Evolutionary conservation across 2,113 vertebrate species (phyloP).

Genomic region (Oxygymnocypris stewartii): DNA sequence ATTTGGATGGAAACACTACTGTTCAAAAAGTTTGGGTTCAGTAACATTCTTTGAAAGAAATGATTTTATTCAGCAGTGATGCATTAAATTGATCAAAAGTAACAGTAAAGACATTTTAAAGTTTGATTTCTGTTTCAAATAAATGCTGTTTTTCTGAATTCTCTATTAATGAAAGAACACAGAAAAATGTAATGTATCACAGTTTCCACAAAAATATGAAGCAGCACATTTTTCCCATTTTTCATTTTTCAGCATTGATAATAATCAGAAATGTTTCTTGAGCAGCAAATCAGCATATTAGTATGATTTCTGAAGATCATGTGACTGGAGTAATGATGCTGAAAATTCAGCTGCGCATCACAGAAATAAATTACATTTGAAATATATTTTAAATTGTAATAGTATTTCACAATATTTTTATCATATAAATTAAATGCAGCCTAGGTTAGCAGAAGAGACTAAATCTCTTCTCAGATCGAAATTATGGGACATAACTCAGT

Average conservation of each 20-base stretch:
- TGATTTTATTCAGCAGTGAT: not conserved
- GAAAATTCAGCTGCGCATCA: not conserved
- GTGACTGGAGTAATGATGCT: not conserved
- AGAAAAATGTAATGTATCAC: not conserved
- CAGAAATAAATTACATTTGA: not conserved
- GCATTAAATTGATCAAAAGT: not conserved
- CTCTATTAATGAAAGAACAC: not conserved
- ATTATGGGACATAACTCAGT: not conserved
- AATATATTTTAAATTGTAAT: not conserved
- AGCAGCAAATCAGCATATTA: not conserved
- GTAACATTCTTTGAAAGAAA: not conserved
- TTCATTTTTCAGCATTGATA: not conserved
- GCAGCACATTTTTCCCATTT: too few species aligned
- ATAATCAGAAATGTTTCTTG: not conserved
- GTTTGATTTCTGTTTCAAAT: not conserved
- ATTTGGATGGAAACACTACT: not conserved
- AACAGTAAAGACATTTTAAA: not conserved
- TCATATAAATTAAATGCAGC: not conserved
- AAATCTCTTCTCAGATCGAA: not conserved
- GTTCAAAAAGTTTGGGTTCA: not conserved
- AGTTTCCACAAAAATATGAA: not conserved
- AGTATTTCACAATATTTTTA: not conserved
- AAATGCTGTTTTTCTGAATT: not conserved
- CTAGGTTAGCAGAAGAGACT: not conserved
- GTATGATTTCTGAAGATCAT: too few species aligned